Base-by-base conservation (phyloP, 2,888 invertebrate genomes). In the Drosophila pseudotalamancana region DNA sequence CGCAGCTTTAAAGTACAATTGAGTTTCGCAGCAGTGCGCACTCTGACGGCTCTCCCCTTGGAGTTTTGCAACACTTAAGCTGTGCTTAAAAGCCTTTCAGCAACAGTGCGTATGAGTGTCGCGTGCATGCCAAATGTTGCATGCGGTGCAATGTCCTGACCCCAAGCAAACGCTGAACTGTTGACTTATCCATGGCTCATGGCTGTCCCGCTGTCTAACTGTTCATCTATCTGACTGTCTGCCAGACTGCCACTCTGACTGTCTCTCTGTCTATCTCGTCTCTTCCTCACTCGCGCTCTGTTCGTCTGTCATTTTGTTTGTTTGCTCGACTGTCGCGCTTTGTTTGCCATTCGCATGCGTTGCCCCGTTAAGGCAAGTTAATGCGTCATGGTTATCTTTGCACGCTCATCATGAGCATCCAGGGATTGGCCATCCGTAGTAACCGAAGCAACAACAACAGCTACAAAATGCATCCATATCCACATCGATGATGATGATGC, bases 301-400 rank as follows among this genome's bases (percentile, higher is more conserved):
- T 21, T 50, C 54, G 64, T 42, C 76, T 51, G 67, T 57, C 51
- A 37, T 48, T 49, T 43, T 49, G 70, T 56, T 57, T 64, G 85
- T 73, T 74, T 83, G 87, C 56, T 66, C 67, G 66, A 64, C 72
- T 81, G 87, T 81, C 82, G 87, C 79, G 76, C 54, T 78, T 70
- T 82, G 82, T 82, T 87, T 82, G 79, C 76, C 71, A 82, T 75
- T 53, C 85, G 63, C 65, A 74, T 87, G 73, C 82, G 70, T 65
- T 82, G 66, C 57, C 45, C 69, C 64, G 77, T 66, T 77, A 74
- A 72, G 72, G 77, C 74, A 80, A 79, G 81, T 81, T 80, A 79
- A 79, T 79, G 78, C 78, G 77, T 79, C 78, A 81, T 79, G 77
- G 81, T 77, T 79, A 79, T 79, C 77, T 77, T 68, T 80, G 72